Evolutionary conservation across 2,888 invertebrate species (phyloP).

Genomic region (Ormia ochracea): DNA sequence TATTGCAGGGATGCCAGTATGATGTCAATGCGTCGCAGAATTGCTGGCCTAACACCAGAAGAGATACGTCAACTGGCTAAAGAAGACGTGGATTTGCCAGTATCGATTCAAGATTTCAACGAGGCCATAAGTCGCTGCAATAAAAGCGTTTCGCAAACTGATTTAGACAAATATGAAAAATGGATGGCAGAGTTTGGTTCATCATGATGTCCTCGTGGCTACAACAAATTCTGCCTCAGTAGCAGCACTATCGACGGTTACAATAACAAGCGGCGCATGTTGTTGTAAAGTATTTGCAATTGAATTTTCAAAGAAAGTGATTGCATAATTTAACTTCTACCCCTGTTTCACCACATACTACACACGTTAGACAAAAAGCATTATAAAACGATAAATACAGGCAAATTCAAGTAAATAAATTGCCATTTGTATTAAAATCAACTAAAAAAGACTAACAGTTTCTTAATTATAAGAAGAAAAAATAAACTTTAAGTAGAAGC

Average conservation of each 20-base stretch:
- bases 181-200: slow-evolving; percentile 98
- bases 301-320: slow-evolving; percentile 23
- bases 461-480: slow-evolving; percentile 50
- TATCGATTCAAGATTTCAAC: slow-evolving; percentile 92
- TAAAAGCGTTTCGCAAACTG: slow-evolving; percentile 95
- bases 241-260: background rate
- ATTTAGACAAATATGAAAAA: slow-evolving; percentile 95
- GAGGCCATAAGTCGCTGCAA: slow-evolving; percentile 96
- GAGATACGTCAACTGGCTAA: slow-evolving; percentile 95
- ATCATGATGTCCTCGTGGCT: slow-evolving; percentile 73
- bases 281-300: slow-evolving; percentile 43
- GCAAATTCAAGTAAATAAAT: slow-evolving; percentile 10
- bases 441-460: slow-evolving; percentile 56
- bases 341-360: slow-evolving; percentile 2
- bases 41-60: slow-evolving; percentile 93
- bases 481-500: slow-evolving; percentile 33
- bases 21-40: slow-evolving; percentile 98
- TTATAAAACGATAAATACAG: background rate
- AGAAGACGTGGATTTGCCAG: slow-evolving; percentile 95
- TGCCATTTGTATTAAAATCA: slow-evolving; percentile 25
- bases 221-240: slow-evolving; percentile 7
- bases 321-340: slow-evolving; percentile 15
- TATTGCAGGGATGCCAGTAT: slow-evolving; percentile 93
- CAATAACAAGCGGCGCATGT: slow-evolving; percentile 49
- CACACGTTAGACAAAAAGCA: background rate